Evolutionary conservation across 2,113 vertebrate genomes (phyloP).

Genomic region (Suncus etruscus): DNA sequence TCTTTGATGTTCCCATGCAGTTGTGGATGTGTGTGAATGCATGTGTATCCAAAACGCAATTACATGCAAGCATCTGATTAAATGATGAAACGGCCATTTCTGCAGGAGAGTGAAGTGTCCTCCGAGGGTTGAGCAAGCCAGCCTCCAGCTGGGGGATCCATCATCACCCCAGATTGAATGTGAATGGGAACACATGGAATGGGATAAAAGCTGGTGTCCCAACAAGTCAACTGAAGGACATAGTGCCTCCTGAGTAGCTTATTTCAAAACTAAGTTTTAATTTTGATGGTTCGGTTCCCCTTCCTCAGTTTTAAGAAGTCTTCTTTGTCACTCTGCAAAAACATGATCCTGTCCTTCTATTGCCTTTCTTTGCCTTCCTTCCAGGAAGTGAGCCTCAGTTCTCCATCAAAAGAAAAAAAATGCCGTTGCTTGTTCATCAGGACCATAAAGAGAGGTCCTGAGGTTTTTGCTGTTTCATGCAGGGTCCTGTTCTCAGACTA

Average conservation of each 20-base stretch:
- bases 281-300: not conserved
- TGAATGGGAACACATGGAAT: slow-evolving; percentile 75
- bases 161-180: slow-evolving; percentile 77
- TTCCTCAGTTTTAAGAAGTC: not conserved
- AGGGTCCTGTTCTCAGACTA: too few relatives aligned
- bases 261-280: not conserved
- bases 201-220: slow-evolving; percentile 46
- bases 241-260: not conserved
- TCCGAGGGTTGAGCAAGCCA: slow-evolving; percentile 72
- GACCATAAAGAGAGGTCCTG: too few relatives aligned
- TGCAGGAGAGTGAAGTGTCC: slow-evolving; percentile 76
- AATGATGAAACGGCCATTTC: slow-evolving; percentile 80
- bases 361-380: not conserved
- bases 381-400: not conserved
- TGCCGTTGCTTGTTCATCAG: too few relatives aligned
- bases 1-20: slow-evolving; percentile 76
- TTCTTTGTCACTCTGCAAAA: slow-evolving; percentile 38
- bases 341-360: not conserved
- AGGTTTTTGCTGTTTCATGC: too few relatives aligned
- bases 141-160: slow-evolving; percentile 76
- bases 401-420: not conserved
- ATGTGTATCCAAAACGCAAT: slow-evolving; percentile 83
- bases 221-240: slow-evolving; percentile 37
- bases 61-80: slow-evolving; percentile 83
- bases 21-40: slow-evolving; percentile 73